Conservation (phyloP, 2,888 invertebrate species). For the Panopea generosa region DNA sequence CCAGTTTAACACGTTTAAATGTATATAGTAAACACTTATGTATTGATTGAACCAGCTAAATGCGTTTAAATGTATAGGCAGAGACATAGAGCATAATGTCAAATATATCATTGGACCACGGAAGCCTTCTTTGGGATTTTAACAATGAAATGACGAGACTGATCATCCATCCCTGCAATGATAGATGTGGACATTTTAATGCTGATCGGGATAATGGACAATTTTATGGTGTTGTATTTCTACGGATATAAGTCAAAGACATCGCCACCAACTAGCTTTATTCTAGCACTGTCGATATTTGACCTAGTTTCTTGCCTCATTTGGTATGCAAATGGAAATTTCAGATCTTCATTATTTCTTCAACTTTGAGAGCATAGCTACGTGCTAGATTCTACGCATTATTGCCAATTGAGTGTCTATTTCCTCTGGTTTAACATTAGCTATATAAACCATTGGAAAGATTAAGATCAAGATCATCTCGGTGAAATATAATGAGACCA, state of each 20-base stretch:
- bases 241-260: conserved; percentile 64
- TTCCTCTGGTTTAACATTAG: conserved; percentile 66
- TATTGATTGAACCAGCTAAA: too few relatives aligned
- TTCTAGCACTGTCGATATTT: conserved; percentile 69
- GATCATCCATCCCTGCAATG: conserved; percentile 70
- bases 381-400: conserved; percentile 72
- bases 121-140: conserved; percentile 29
- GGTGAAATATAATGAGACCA: conserved; percentile 29
- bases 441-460: conserved; percentile 56
- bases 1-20: too few relatives aligned
- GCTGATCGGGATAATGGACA: conserved; percentile 71
- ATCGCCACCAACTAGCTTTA: conserved; percentile 69
- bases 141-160: conserved; percentile 65
- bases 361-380: conserved; percentile 63
- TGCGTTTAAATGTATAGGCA: too few relatives aligned
- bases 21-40: too few relatives aligned
- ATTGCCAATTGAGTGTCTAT: conserved; percentile 63
- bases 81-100: conserved; percentile 9
- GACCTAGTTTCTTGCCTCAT: conserved; percentile 69
- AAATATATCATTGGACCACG: too few relatives aligned
- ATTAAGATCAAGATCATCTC: too few relatives aligned
- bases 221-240: conserved; percentile 70
- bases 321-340: conserved; percentile 75
- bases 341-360: conserved; percentile 70
- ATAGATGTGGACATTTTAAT: conserved; percentile 67